phyloP scores from a whole-genome alignment of 35 echinoderm and acorn worm species.

The Chiridota heheva region DNA sequence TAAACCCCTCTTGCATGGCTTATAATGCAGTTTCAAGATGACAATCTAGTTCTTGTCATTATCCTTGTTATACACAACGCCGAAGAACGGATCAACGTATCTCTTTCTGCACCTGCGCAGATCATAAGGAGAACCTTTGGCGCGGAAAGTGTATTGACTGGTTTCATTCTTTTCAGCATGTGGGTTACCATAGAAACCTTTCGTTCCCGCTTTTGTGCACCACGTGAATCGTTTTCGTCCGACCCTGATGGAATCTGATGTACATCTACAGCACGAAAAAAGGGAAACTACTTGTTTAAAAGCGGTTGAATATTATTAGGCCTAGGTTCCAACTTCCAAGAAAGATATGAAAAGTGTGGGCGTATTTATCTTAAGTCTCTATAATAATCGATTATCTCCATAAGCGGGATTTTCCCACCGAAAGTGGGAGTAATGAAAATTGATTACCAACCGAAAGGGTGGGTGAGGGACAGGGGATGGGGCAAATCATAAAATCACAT shows the following conservation, averaged over 20 bases:
- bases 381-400: not conserved
- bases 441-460: no score
- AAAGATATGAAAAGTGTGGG: not conserved
- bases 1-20: no score
- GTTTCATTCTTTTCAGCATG: conserved; percentile 41
- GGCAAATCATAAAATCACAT: no score
- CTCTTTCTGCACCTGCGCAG: conserved; percentile 75
- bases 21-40: no score
- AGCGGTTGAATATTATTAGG: not conserved
- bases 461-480: no score
- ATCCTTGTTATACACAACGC: conserved; percentile 54
- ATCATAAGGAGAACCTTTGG: conserved; percentile 45
- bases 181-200: conserved; percentile 82
- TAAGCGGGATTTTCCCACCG: not conserved
- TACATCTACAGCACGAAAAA: conserved; percentile 3
- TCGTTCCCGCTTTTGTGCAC: conserved; percentile 75
- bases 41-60: no score
- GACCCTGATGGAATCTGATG: not conserved
- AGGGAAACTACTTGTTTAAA: not conserved
- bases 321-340: not conserved
- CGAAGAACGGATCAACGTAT: conserved; percentile 96
- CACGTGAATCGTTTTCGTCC: conserved; percentile 64
- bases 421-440: no score
- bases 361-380: not conserved
- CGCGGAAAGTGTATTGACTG: conserved; percentile 64